Conservation (phyloP, 2,888 invertebrate species). For the Idaea aversata region DNA sequence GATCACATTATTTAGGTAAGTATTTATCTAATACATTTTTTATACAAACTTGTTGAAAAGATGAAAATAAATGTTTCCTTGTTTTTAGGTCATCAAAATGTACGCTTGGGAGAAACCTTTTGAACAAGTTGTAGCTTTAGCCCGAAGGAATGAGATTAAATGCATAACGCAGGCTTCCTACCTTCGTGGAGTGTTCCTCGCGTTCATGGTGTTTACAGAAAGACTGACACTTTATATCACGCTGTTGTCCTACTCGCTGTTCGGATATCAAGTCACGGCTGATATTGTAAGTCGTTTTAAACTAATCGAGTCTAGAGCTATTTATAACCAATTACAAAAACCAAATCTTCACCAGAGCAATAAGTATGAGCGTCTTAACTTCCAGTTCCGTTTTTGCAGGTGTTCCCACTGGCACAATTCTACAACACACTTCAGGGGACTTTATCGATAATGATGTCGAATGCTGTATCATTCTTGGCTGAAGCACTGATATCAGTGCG, state of each 20-base stretch:
- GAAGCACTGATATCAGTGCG: conserved; percentile 82
- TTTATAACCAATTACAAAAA: conserved; percentile 20
- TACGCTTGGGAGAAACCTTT: conserved; percentile 98
- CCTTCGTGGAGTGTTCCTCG: conserved; percentile 83
- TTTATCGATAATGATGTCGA: conserved; percentile 82
- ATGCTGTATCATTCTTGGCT: conserved; percentile 79
- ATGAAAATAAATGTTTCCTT: not conserved
- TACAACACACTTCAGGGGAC: conserved; percentile 82
- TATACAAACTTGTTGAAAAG: not conserved
- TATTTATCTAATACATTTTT: conserved; percentile 8
- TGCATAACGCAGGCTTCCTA: conserved; percentile 83
- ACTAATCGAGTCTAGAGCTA: conserved; percentile 7
- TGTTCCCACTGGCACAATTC: conserved; percentile 83
- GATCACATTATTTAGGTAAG: not conserved
- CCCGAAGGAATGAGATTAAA: conserved; percentile 85
- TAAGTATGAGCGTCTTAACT: not conserved
- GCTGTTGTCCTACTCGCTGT: conserved; percentile 86
- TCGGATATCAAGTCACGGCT: conserved; percentile 81
- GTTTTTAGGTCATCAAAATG: conserved; percentile 93
- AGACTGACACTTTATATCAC: conserved; percentile 91
- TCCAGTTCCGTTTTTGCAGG: conserved; percentile 56
- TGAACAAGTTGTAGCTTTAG: conserved; percentile 87
- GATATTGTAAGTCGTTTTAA: conserved; percentile 70
- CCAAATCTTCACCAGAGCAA: too few species aligned
- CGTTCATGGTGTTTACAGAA: conserved; percentile 90